A percentile compares a stretch with the other conserved stretches of the same genome.
These are phyloP conservation scores for Hypomecis punctinalis DNA, from an alignment of 2,888 invertebrate genomes.

Conservation along the genomic window DNA sequence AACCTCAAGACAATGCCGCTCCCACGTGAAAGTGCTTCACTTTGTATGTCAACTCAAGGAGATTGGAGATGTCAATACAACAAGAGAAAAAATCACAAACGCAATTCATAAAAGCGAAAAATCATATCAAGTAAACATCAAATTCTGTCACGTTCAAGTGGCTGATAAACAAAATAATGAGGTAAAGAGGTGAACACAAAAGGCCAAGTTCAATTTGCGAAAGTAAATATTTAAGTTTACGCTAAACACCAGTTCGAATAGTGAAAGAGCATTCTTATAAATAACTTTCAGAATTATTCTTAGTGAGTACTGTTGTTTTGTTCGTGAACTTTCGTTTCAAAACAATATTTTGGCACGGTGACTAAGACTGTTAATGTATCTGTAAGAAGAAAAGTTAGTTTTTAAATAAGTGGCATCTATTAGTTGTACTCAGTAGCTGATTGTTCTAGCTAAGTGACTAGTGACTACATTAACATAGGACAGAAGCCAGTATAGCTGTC, in stretches of 20 bases:
- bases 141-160: slow-evolving; percentile 9
- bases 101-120: not conserved
- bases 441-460: slow-evolving; percentile 3
- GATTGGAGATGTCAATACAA: slow-evolving; percentile 31
- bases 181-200: not conserved
- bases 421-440: not conserved
- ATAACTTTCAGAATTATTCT: too few relatives aligned
- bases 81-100: not conserved
- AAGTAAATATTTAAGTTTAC: not conserved
- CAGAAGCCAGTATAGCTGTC: slow-evolving; percentile 6
- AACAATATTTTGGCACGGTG: too few relatives aligned
- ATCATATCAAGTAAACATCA: not conserved
- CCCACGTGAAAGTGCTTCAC: slow-evolving; percentile 69
- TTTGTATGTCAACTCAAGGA: slow-evolving; percentile 51
- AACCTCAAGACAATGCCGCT: slow-evolving; percentile 57
- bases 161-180: slow-evolving; percentile 8
- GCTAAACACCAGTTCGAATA: too few relatives aligned
- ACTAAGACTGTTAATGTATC: too few relatives aligned
- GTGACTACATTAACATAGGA: slow-evolving; percentile 1
- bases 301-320: too few relatives aligned
- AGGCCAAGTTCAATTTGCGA: slow-evolving; percentile 14
- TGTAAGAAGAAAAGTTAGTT: not conserved
- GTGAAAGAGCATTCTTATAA: too few relatives aligned
- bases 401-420: not conserved
- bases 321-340: too few relatives aligned